These are phyloP conservation scores for Pegoplata infirma DNA, from an alignment of 2,888 invertebrate genomes.

Conservation along the genomic window DNA sequence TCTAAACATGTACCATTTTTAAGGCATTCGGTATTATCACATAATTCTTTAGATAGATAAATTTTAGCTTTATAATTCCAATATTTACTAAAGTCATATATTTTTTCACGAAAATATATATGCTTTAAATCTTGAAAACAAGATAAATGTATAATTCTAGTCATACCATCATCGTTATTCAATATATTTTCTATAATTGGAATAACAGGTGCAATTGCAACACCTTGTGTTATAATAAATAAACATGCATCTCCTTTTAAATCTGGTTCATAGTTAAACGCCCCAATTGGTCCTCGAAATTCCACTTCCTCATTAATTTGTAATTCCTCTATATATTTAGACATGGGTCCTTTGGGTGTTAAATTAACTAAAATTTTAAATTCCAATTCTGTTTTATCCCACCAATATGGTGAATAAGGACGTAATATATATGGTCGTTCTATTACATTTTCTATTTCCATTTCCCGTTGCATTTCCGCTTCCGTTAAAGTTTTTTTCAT, in stretches of 20 bases:
- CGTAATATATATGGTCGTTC: conserved; percentile 67
- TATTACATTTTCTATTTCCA: not conserved
- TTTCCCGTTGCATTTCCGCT: not conserved
- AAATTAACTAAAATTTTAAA: conserved; percentile 83
- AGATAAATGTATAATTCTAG: conserved; percentile 81
- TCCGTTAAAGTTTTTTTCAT: conserved; percentile 62
- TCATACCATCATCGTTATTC: conserved; percentile 83
- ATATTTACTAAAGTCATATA: conserved; percentile 81
- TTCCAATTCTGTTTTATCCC: conserved; percentile 68
- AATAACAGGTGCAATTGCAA: conserved; percentile 86
- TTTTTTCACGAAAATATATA: conserved; percentile 82
- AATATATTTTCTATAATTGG: conserved; percentile 82
- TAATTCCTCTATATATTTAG: conserved; percentile 79
- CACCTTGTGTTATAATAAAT: conserved; percentile 84
- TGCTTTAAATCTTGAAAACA: conserved; percentile 81
- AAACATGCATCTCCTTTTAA: conserved; percentile 66
- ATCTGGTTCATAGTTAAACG: conserved; percentile 60
- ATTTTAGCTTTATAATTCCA: conserved; percentile 88
- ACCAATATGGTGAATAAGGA: conserved; percentile 76
- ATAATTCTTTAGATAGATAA: conserved; percentile 79
- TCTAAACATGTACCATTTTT: conserved; percentile 42
- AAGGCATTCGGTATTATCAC: conserved; percentile 55
- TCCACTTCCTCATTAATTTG: conserved; percentile 79
- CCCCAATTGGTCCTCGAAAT: conserved; percentile 85
- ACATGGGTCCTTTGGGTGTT: conserved; percentile 81